phyloP scores from a whole-genome alignment of 2,113 vertebrate genomes.

The Leucoraja erinaceus region DNA sequence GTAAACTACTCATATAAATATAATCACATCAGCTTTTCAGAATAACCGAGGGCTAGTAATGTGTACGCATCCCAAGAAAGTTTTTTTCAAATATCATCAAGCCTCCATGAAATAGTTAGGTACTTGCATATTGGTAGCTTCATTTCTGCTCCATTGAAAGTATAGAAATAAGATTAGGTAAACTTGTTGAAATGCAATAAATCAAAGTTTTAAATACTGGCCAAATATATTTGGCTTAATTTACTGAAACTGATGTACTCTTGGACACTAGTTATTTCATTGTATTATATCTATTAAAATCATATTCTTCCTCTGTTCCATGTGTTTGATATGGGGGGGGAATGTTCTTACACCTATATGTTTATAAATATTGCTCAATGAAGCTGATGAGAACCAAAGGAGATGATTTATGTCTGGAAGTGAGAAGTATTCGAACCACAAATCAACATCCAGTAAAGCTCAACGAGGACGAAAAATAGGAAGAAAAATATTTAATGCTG shows the following conservation, averaged over 20 bases:
- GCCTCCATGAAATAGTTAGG: not conserved
- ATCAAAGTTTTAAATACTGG: not conserved
- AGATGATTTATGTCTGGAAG: not conserved
- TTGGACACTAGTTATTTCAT: not conserved
- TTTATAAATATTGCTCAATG: not conserved
- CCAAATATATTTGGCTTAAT: not conserved
- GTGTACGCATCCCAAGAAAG: not conserved
- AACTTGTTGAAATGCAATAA: not conserved
- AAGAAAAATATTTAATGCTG: not conserved
- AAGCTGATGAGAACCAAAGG: not conserved
- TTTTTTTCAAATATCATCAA: not conserved
- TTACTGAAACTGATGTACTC: not conserved
- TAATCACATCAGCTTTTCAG: not conserved
- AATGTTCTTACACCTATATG: not conserved
- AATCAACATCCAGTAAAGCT: not conserved
- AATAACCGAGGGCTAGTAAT: not conserved
- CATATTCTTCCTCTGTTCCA: not conserved
- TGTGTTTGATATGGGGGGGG: not conserved
- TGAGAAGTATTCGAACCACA: not conserved
- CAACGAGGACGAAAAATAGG: not conserved
- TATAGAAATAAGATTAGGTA: not conserved
- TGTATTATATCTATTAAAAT: not conserved
- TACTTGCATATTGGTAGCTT: not conserved
- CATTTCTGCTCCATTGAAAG: not conserved
- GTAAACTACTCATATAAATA: not conserved